Evolutionary conservation across 2,888 invertebrate genomes (phyloP), one percentile per base, ranked within the genome.

Genomic region (Hydropsyche betteni): DNA sequence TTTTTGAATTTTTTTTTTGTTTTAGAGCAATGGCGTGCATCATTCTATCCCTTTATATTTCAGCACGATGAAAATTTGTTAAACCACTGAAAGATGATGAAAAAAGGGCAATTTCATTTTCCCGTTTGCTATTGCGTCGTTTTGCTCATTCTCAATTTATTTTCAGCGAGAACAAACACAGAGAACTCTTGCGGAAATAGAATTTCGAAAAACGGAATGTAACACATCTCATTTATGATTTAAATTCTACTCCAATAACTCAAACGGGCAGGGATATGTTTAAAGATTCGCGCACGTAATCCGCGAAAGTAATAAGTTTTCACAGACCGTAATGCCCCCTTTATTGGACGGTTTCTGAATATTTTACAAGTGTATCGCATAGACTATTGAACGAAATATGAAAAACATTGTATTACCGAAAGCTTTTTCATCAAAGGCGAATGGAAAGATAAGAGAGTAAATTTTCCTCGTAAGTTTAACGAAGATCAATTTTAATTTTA

Each of bases 191-290:
- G 68, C 61, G 8, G 52, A 52, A 74, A 68, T 74, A 74, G 68
- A 74, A 74, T 44, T 74, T 74, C 64, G 68, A 64, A 64, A 74
- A 74, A 74, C 64, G 74, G 68, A 74, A 74, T 68, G 68, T 74
- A 74, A 74, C 74, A 36, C 68, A 12, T 61, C 44, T 44, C 44
- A 44, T 44, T 44, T 44, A 44, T 44, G 44, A 44, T 44, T 44
- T 44, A 44, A 44, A 44, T 8, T 44, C 44, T 4, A 10, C 44
- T 44, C 44, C 7, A 10, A 44, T 44, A 44, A 44, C 44, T 44
- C 7, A 44, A 44, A 24, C 44, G 38, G n/a, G 50, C 24, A 16
- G 36, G 44, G 36, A 16, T 33, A 69, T 69, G 24, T 24, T 24
- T 24, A 24, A 44, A 44, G 44, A 44, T 44, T 44, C 44, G 44